Conservation (phyloP, 2,113 vertebrate genomes). For the Mirza zaza region DNA sequence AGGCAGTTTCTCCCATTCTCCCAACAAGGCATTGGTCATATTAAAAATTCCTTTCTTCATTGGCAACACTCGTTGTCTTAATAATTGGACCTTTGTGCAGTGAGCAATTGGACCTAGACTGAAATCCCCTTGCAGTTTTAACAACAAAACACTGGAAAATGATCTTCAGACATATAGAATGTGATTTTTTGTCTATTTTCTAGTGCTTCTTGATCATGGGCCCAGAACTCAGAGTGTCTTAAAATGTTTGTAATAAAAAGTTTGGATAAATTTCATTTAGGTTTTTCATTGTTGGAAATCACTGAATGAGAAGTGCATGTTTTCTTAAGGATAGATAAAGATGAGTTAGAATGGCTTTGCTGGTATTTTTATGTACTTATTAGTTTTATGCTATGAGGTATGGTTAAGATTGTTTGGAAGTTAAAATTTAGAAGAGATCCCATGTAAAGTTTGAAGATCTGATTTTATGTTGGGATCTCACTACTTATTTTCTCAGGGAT, state of each 20-base stretch:
- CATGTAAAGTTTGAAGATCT: background rate
- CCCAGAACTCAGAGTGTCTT: background rate
- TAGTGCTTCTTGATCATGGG: background rate
- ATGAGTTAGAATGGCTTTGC: background rate
- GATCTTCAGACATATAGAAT: background rate
- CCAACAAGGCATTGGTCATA: too few species aligned
- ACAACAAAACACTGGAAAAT: background rate
- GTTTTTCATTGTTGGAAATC: background rate
- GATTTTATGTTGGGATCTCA: background rate
- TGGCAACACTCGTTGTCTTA: too few species aligned
- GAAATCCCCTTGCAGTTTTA: too few species aligned
- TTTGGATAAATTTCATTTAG: background rate
- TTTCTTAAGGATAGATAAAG: background rate
- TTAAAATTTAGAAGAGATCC: background rate
- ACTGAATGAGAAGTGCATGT: background rate
- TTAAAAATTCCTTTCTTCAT: too few species aligned
- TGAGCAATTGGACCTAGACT: too few species aligned
- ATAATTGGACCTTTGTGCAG: too few species aligned
- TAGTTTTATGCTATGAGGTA: background rate
- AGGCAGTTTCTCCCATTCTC: too few species aligned
- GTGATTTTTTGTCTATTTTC: background rate
- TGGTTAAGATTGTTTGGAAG: background rate
- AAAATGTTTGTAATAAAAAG: background rate
- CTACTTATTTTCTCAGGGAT: background rate
- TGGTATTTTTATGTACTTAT: background rate